A percentile compares a stretch with the other conserved stretches of the same genome.
These are phyloP conservation scores for Drosophila repleta DNA, from an alignment of 1,140 invertebrate genomes.

Conservation along the genomic window DNA sequence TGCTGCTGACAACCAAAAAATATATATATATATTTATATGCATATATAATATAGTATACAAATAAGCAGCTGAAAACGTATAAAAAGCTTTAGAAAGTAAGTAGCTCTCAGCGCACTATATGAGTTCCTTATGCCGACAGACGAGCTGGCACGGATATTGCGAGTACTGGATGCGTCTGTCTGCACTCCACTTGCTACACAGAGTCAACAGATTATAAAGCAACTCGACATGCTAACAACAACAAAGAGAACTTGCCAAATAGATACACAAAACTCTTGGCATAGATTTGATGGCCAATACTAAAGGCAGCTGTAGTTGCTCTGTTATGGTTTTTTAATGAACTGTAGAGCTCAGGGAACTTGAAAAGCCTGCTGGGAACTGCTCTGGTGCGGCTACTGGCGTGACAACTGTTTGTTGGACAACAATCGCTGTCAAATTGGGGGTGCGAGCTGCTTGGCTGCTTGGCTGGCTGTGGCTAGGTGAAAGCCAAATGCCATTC, in stretches of 20 bases:
- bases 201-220: background rate
- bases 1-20: slow-evolving; percentile 22
- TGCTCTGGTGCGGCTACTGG: background rate
- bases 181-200: background rate
- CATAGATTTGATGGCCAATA: no score
- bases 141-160: background rate
- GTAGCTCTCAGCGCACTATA: slow-evolving; percentile 2
- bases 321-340: no score
- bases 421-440: slow-evolving; percentile 46
- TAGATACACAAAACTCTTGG: no score
- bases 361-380: background rate
- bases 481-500: slow-evolving; percentile 35
- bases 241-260: no score
- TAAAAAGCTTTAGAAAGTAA: slow-evolving; percentile 40
- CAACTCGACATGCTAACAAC: no score
- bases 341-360: background rate
- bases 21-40: background rate
- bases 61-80: slow-evolving; percentile 37
- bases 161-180: background rate
- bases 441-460: slow-evolving; percentile 19
- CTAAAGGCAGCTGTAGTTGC: no score
- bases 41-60: slow-evolving; percentile 9
- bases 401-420: background rate
- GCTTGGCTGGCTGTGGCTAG: slow-evolving; percentile 6
- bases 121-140: background rate